These are phyloP conservation scores for Orchestes rusci DNA, from an alignment of 2,888 invertebrate genomes.

Conservation along the genomic window DNA sequence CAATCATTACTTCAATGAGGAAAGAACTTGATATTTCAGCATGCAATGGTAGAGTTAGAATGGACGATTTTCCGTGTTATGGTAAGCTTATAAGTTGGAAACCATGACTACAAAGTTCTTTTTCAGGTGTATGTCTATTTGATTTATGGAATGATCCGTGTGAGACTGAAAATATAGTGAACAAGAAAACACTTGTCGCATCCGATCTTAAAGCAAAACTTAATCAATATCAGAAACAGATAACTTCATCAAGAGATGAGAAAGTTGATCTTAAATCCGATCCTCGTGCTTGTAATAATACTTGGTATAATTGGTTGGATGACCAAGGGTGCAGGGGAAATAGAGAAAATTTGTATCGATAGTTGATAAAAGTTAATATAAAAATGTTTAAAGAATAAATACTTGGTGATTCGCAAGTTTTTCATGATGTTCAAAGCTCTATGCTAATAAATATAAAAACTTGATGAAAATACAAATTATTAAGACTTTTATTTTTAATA, in stretches of 20 bases:
- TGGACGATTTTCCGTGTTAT: slow-evolving; percentile 14
- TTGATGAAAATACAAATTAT: too few species aligned
- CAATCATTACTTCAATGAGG: slow-evolving; percentile 26
- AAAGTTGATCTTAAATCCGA: slow-evolving; percentile 31
- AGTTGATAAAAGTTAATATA: too few species aligned
- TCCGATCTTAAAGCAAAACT: slow-evolving; percentile 27
- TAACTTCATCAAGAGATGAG: slow-evolving; percentile 31
- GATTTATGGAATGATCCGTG: slow-evolving; percentile 38
- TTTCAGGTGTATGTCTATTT: slow-evolving; percentile 32
- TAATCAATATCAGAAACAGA: slow-evolving; percentile 20
- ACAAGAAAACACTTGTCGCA: slow-evolving; percentile 25
- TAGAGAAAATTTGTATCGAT: too few species aligned
- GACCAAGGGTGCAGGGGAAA: slow-evolving; percentile 14
- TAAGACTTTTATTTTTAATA: too few species aligned
- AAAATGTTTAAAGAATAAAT: too few species aligned
- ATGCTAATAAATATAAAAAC: too few species aligned
- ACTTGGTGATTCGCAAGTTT: too few species aligned
- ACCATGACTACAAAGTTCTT: neutral
- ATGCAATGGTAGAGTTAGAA: slow-evolving; percentile 17
- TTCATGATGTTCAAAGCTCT: too few species aligned
- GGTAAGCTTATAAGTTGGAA: slow-evolving; percentile 8
- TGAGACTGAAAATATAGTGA: slow-evolving; percentile 36
- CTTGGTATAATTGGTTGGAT: slow-evolving; percentile 37
- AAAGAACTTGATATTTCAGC: slow-evolving; percentile 23
- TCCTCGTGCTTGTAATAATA: slow-evolving; percentile 33